phyloP scores from a whole-genome alignment of 2,888 invertebrate species.

The Meloe dianella region DNA sequence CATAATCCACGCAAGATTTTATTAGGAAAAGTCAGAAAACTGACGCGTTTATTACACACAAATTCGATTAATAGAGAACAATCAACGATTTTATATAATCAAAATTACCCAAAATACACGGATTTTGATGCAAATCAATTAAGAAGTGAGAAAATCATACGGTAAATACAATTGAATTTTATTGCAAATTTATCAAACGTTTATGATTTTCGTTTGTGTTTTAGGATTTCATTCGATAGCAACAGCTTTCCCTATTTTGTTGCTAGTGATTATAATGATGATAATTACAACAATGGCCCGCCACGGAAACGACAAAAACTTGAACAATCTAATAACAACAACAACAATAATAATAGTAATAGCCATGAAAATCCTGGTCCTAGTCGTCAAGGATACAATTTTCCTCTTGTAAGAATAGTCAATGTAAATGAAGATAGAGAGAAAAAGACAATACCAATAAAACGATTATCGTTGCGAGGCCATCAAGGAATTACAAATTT shows the following conservation, averaged over 20 bases:
- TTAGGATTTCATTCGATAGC: neutral
- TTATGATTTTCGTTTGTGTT: too few relatives aligned
- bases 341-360: neutral
- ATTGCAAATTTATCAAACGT: neutral
- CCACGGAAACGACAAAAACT: neutral
- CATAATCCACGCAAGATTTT: neutral
- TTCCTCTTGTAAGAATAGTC: neutral
- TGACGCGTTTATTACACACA: neutral
- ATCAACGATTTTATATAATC: neutral
- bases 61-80: neutral
- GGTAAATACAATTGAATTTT: neutral
- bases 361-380: constrained; percentile 1
- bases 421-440: neutral
- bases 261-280: neutral
- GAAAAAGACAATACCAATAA: constrained; percentile 32
- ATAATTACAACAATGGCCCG: neutral
- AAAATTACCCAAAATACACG: neutral
- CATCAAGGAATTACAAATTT: constrained; percentile 47
- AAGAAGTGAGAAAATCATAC: neutral
- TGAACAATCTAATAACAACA: neutral
- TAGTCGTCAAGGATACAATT: neutral
- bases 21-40: neutral
- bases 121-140: neutral
- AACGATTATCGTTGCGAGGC: constrained; percentile 50
- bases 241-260: too few relatives aligned